Conservation (phyloP, 1,140 invertebrate species). For the Thalassaphorura encarpata region DNA sequence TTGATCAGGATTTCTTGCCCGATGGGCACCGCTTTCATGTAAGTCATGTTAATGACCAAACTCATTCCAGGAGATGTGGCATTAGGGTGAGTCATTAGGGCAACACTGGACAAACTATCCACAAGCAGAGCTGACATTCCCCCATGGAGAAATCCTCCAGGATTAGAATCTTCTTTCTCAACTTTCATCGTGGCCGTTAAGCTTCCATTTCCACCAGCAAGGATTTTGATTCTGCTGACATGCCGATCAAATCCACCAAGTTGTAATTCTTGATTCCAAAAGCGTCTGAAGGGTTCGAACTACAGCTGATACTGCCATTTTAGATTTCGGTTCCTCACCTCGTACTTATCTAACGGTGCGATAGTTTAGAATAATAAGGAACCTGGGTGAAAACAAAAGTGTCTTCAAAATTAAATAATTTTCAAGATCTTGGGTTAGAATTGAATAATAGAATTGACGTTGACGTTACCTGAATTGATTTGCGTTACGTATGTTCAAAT, state of each 20-base stretch:
- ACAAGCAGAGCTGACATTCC: not conserved
- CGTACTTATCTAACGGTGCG: too few relatives aligned
- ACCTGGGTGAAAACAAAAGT: too few relatives aligned
- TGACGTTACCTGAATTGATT: too few relatives aligned
- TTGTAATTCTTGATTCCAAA: too few relatives aligned
- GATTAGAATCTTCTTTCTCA: conserved; percentile 1
- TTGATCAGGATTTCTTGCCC: conserved; percentile 71
- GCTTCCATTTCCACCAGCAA: conserved; percentile 2
- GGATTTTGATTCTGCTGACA: not conserved
- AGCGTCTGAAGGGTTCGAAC: too few relatives aligned
- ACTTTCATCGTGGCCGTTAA: not conserved
- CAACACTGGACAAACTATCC: not conserved
- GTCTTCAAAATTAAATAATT: too few relatives aligned
- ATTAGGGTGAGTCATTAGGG: conserved; percentile 1
- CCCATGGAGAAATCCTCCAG: conserved; percentile 1
- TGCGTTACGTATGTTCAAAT: too few relatives aligned
- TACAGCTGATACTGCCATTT: too few relatives aligned
- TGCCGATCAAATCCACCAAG: conserved; percentile 1
- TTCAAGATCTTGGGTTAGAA: too few relatives aligned
- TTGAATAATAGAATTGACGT: too few relatives aligned
- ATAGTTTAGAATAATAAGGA: too few relatives aligned
- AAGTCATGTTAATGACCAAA: not conserved
- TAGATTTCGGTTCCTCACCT: too few relatives aligned
- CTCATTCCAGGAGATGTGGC: not conserved
- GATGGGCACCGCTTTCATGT: conserved; percentile 55